These are phyloP conservation scores for Scaptomyza hsui DNA, from an alignment of 1,140 invertebrate genomes.

Conservation along the genomic window DNA sequence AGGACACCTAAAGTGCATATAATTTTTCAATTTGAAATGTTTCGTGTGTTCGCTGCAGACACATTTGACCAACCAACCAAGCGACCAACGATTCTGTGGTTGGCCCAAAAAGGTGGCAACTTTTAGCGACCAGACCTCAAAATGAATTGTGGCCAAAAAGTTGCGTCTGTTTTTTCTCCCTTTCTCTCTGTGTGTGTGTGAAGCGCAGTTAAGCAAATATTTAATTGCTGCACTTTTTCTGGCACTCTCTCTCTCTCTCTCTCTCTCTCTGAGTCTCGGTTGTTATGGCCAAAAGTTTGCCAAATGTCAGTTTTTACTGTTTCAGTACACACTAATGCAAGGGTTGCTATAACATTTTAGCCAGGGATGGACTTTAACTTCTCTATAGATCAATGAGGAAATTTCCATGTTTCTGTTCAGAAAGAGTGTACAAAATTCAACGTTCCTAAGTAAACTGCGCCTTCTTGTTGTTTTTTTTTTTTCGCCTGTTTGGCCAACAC, in stretches of 20 bases:
- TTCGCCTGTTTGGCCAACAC: constrained; percentile 15
- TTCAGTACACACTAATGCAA: neutral
- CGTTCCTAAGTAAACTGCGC: no score
- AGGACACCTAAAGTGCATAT: constrained; percentile 82
- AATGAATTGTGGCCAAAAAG: constrained; percentile 82
- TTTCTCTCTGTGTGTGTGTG: constrained; percentile 36
- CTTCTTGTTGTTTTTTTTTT: neutral
- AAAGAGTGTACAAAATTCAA: neutral
- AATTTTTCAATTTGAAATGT: constrained; percentile 83
- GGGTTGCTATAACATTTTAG: no score
- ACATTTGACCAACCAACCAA: constrained; percentile 4
- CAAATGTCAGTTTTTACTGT: constrained; percentile 44
- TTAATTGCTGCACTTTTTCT: constrained; percentile 83
- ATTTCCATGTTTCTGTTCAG: no score
- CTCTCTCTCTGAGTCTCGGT: neutral
- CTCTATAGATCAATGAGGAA: no score
- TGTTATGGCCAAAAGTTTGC: constrained; percentile 66
- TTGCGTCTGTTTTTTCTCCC: constrained; percentile 48
- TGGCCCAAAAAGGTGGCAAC: constrained; percentile 67
- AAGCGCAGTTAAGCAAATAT: constrained; percentile 81
- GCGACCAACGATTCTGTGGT: constrained; percentile 51
- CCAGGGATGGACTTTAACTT: no score
- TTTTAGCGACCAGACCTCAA: constrained; percentile 45
- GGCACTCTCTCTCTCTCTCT: constrained; percentile 14
- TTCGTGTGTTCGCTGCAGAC: constrained; percentile 42